Conservation (phyloP, 1,140 invertebrate species). For the Drosophila auraria region DNA sequence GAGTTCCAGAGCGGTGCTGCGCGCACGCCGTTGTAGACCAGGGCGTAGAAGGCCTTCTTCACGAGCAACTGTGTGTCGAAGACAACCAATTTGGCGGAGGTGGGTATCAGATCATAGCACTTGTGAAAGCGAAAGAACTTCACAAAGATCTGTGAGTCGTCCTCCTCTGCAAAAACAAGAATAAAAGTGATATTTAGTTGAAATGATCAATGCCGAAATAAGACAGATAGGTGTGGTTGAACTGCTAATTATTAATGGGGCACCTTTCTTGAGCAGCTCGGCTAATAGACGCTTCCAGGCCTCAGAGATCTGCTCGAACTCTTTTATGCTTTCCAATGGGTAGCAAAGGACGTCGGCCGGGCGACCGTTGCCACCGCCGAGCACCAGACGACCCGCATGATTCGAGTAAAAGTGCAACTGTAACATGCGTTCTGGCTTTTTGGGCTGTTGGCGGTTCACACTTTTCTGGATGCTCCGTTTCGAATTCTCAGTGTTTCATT, state of each 20-base stretch:
- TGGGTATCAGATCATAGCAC: constrained; percentile 99
- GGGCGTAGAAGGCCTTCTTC: constrained; percentile 99
- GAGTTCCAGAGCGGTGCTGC: constrained; percentile 99
- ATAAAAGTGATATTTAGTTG: not conserved
- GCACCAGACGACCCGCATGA: constrained; percentile 87
- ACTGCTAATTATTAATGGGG: not conserved
- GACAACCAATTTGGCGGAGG: constrained; percentile 99
- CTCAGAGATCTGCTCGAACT: constrained; percentile 91
- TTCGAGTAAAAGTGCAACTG: constrained; percentile 93
- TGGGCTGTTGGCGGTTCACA: constrained; percentile 17
- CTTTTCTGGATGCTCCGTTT: constrained; percentile 1
- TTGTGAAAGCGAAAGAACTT: constrained; percentile 99
- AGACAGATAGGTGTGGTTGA: not conserved
- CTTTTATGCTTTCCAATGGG: constrained; percentile 92
- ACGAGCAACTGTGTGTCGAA: constrained; percentile 99
- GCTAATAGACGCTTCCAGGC: constrained; percentile 90
- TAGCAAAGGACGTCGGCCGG: constrained; percentile 86
- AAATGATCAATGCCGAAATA: not conserved
- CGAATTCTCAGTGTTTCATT: constrained; percentile 37
- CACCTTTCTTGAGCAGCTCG: constrained; percentile 90
- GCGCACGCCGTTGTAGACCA: constrained; percentile 99
- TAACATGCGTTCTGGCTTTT: constrained; percentile 87
- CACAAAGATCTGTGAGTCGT: constrained; percentile 98
- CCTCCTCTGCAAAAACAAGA: constrained; percentile 93
- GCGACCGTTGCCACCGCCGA: constrained; percentile 69